phyloP scores from a whole-genome alignment of 2,888 invertebrate genomes.

The Nipponacmea schrenckii region DNA sequence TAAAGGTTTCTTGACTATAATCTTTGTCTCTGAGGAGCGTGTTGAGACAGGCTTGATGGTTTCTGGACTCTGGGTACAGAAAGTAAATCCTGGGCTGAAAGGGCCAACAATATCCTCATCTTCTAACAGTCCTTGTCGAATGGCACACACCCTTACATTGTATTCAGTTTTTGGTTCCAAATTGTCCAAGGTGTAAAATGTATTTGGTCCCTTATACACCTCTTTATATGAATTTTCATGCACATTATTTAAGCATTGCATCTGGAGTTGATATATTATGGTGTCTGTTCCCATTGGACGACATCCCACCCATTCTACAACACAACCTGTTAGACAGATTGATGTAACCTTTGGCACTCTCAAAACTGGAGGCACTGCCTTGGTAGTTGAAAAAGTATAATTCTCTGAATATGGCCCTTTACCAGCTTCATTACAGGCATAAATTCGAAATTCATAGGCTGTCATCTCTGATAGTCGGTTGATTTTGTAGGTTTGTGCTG shows the following conservation, averaged over 20 bases:
- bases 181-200: conserved; percentile 72
- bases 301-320: conserved; percentile 77
- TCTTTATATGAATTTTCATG: conserved; percentile 76
- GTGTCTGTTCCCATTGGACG: conserved; percentile 75
- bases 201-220: conserved; percentile 72
- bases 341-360: conserved; percentile 78
- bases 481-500: conserved; percentile 82
- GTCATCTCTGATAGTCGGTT: conserved; percentile 85
- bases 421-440: conserved; percentile 86
- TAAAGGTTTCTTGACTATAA: conserved; percentile 61
- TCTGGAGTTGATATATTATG: conserved; percentile 81
- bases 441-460: conserved; percentile 85
- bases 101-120: conserved; percentile 75
- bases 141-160: conserved; percentile 81
- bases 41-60: conserved; percentile 37
- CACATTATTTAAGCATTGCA: conserved; percentile 62
- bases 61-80: conserved; percentile 70
- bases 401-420: conserved; percentile 82
- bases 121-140: conserved; percentile 75
- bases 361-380: conserved; percentile 84
- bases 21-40: conserved; percentile 33
- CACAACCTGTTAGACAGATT: conserved; percentile 72
- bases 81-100: conserved; percentile 76
- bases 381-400: conserved; percentile 78
- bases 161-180: conserved; percentile 82